Evolutionary conservation across 2,888 invertebrate genomes (phyloP).

Genomic region (Eilema caniola): DNA sequence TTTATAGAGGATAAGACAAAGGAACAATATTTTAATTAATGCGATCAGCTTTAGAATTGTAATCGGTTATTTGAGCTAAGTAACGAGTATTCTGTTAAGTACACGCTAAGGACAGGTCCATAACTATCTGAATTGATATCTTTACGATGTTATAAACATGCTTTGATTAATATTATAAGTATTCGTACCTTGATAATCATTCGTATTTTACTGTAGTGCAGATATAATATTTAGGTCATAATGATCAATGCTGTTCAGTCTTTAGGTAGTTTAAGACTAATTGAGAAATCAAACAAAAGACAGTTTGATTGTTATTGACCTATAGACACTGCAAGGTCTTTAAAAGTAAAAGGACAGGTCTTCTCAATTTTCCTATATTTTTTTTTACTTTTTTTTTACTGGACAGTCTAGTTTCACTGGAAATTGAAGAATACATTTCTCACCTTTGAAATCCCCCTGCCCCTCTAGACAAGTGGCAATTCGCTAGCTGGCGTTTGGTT

Average conservation of each 20-base stretch:
- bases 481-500: too few species aligned
- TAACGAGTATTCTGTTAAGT: background rate
- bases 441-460: too few species aligned
- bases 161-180: background rate
- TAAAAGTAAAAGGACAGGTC: too few species aligned
- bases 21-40: constrained; percentile 12
- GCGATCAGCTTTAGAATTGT: constrained; percentile 12
- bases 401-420: too few species aligned
- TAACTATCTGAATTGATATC: background rate
- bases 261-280: background rate
- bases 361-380: too few species aligned
- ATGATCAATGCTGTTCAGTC: too few species aligned
- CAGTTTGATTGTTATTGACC: too few species aligned
- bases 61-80: background rate
- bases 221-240: background rate
- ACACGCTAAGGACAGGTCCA: background rate
- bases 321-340: too few species aligned
- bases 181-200: background rate
- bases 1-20: constrained; percentile 1
- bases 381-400: too few species aligned
- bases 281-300: too few species aligned
- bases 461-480: too few species aligned
- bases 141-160: constrained; percentile 4
- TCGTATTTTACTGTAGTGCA: background rate
- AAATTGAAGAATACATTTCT: too few species aligned